phyloP scores from a whole-genome alignment of 2,888 invertebrate genomes.

The Coleophora deauratella region DNA sequence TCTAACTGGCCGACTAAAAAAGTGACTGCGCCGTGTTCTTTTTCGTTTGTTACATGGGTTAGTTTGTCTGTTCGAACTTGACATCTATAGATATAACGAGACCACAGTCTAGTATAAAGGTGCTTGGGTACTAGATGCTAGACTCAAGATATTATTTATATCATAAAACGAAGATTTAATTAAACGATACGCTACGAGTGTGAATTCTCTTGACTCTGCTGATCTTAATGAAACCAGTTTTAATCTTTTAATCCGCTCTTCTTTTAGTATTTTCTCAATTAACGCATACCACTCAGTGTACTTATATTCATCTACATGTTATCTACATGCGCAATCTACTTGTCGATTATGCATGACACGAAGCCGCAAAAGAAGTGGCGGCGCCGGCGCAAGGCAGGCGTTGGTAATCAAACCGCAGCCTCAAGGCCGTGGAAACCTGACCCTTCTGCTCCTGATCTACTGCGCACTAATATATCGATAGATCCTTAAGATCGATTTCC shows the following conservation, averaged over 20 bases:
- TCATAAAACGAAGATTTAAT: no score
- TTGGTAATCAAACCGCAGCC: slow-evolving; percentile 60
- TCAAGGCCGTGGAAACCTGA: slow-evolving; percentile 67
- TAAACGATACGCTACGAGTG: no score
- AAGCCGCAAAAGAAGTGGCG: slow-evolving; percentile 41
- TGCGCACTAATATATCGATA: slow-evolving; percentile 4
- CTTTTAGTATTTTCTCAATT: no score
- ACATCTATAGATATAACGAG: slow-evolving; percentile 14
- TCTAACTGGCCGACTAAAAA: slow-evolving; percentile 44
- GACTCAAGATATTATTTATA: no score
- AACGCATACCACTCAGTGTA: neutral
- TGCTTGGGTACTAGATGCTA: no score
- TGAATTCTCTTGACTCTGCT: no score
- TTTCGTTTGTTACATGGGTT: slow-evolving; percentile 33
- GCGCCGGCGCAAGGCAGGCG: slow-evolving; percentile 63
- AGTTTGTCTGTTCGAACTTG: slow-evolving; percentile 31
- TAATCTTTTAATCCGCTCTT: no score
- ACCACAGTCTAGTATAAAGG: no score
- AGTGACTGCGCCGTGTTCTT: slow-evolving; percentile 36
- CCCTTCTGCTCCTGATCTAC: slow-evolving; percentile 55
- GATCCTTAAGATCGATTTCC: no score
- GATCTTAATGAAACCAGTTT: no score
- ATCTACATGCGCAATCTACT: slow-evolving; percentile 3
- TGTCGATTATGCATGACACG: slow-evolving; percentile 20
- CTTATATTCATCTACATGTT: neutral